Percentiles rank a stretch among this genome's conserved stretches.
These are phyloP conservation scores for Sinohyriopsis cumingii DNA, from an alignment of 2,888 invertebrate genomes.

Conservation along the genomic window DNA sequence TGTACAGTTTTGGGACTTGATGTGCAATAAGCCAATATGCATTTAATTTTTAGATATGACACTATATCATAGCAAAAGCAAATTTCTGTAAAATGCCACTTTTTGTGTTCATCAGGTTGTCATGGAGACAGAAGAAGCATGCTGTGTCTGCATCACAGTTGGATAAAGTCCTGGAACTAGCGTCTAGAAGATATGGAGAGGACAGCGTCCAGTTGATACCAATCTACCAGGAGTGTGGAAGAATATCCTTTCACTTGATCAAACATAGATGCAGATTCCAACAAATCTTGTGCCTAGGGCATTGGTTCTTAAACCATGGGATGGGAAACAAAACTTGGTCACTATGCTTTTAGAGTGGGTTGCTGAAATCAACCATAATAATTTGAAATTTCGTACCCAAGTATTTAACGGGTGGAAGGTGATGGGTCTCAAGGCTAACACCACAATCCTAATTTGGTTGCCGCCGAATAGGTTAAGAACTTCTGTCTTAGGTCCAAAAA, in stretches of 20 bases:
- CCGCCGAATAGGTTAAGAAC: too few relatives aligned
- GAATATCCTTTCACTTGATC: conserved; percentile 49
- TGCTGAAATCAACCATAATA: neutral
- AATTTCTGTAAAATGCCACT: neutral
- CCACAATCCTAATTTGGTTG: too few relatives aligned
- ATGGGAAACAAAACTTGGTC: neutral
- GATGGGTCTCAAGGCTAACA: too few relatives aligned
- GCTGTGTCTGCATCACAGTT: conserved; percentile 62
- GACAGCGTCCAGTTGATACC: conserved; percentile 63
- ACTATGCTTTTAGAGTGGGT: neutral
- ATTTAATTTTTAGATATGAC: too few relatives aligned
- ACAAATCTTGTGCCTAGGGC: neutral
- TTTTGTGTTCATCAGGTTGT: conserved; percentile 50
- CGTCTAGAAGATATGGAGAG: conserved; percentile 53
- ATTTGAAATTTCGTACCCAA: neutral
- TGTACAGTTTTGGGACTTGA: too few relatives aligned
- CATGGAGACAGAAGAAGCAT: conserved; percentile 65
- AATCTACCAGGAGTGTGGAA: conserved; percentile 64
- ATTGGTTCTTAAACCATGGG: neutral
- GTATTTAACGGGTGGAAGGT: conserved; percentile 12
- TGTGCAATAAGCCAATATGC: too few relatives aligned
- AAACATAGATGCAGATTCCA: neutral
- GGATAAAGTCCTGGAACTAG: conserved; percentile 65
- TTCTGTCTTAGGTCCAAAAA: too few relatives aligned
- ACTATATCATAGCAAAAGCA: too few relatives aligned